A percentile compares a stretch with the other conserved stretches of the same genome.
Evolutionary conservation across 1,140 invertebrate genomes (phyloP).

Genomic region (Episyrphus balteatus): DNA sequence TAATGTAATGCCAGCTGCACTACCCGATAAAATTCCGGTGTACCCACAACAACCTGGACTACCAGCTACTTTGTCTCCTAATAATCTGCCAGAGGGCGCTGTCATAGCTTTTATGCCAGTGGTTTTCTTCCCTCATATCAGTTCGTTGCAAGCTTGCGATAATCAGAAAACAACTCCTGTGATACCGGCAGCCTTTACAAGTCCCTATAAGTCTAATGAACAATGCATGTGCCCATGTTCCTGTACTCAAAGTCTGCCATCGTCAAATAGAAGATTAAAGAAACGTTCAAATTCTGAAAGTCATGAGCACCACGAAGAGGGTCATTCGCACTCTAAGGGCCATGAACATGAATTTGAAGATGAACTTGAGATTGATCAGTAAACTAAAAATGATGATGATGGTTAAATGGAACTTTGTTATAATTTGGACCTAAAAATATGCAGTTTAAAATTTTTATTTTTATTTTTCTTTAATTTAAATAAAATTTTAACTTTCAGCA

Average conservation of each 20-base stretch:
- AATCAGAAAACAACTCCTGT: constrained; percentile 9
- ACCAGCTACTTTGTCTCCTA: constrained; percentile 31
- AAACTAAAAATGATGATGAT: too few relatives aligned
- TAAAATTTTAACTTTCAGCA: too few relatives aligned
- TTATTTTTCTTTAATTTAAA: too few relatives aligned
- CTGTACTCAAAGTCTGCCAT: constrained; percentile 32
- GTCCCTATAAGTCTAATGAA: constrained; percentile 22
- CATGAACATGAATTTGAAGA: too few relatives aligned
- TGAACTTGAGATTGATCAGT: too few relatives aligned
- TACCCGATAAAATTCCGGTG: constrained; percentile 28
- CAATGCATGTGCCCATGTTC: constrained; percentile 35
- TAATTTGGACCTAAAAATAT: too few relatives aligned
- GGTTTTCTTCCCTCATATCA: constrained; percentile 43
- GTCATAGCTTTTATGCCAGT: constrained; percentile 47
- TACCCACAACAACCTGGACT: constrained; percentile 28
- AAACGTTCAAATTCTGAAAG: constrained; percentile 18
- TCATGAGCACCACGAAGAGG: background rate
- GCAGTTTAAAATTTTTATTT: too few relatives aligned
- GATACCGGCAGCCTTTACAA: constrained; percentile 5
- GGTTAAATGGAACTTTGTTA: too few relatives aligned
- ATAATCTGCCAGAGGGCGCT: constrained; percentile 38
- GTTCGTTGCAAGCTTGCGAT: constrained; percentile 22
- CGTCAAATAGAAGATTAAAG: constrained; percentile 18
- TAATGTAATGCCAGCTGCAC: constrained; percentile 22
- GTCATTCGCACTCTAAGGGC: too few relatives aligned